These are phyloP conservation scores for Stichodactyla mertensii DNA, from an alignment of 64 coral and sea anemone species.

Conservation along the genomic window DNA sequence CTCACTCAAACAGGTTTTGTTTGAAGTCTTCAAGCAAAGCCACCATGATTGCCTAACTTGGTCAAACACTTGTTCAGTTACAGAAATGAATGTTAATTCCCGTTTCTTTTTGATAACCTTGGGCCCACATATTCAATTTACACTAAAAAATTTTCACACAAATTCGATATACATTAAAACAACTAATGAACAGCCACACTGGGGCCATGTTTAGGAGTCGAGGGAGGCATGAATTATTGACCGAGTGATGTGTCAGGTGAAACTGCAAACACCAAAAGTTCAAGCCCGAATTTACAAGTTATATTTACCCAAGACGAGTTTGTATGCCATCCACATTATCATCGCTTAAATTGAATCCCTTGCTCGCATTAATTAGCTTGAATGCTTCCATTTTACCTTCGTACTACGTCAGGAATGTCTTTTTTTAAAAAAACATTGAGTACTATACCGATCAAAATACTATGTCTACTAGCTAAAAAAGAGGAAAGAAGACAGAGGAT, in stretches of 20 bases:
- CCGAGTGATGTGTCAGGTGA: background rate
- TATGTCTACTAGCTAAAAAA: background rate
- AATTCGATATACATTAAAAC: too few relatives aligned
- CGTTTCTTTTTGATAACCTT: background rate
- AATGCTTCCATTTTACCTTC: background rate
- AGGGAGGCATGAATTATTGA: background rate
- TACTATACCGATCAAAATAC: background rate
- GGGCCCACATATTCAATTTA: background rate
- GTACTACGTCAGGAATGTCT: background rate
- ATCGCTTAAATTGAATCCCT: conserved; percentile 10
- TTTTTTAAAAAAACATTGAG: background rate
- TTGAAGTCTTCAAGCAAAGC: background rate
- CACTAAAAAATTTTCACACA: background rate
- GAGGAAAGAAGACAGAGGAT: background rate
- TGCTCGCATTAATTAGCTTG: background rate
- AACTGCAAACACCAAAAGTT: background rate
- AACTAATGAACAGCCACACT: too few relatives aligned
- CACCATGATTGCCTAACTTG: background rate
- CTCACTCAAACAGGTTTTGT: background rate
- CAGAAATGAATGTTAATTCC: background rate
- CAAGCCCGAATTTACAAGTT: conserved; percentile 8
- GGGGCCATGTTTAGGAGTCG: too few relatives aligned
- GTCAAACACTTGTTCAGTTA: background rate
- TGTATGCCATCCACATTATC: background rate
- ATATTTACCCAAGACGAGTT: conserved; percentile 12